phyloP scores from a whole-genome alignment of 2,113 vertebrate species.

The Grantiella picta region DNA sequence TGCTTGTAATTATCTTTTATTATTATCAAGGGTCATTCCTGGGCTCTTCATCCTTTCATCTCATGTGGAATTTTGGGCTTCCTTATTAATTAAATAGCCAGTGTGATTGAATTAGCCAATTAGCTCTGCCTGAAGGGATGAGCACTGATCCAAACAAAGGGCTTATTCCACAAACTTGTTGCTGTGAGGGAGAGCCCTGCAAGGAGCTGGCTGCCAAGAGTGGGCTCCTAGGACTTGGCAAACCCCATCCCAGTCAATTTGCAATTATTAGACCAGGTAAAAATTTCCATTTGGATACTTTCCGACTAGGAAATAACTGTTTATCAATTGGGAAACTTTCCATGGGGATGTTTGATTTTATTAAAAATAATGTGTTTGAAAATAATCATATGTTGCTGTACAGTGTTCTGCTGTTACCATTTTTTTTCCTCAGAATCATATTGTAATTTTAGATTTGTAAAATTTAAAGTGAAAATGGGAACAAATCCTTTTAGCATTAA shows the following conservation, averaged over 20 bases:
- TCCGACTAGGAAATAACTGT: background rate
- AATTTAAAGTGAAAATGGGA: background rate
- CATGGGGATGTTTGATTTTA: background rate
- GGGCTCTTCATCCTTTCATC: conserved; percentile 51
- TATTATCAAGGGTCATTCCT: conserved; percentile 45
- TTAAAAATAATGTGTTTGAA: background rate
- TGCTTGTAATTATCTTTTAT: conserved; percentile 56
- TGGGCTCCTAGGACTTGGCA: background rate
- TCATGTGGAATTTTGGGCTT: conserved; percentile 34
- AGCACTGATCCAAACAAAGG: conserved; percentile 23
- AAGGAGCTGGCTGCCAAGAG: background rate
- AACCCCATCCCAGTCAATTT: background rate
- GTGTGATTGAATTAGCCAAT: conserved; percentile 48
- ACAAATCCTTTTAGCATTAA: background rate
- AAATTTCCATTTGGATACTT: background rate
- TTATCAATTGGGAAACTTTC: background rate
- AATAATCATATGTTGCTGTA: background rate
- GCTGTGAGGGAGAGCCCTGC: background rate
- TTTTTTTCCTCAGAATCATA: background rate
- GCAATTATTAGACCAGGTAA: background rate
- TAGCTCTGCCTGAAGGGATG: conserved; percentile 37
- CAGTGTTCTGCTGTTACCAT: background rate
- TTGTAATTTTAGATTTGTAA: background rate
- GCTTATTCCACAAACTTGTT: conserved; percentile 20
- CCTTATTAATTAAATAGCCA: conserved; percentile 63